phyloP scores from a whole-genome alignment of 2,888 invertebrate genomes.

The Netelia melanura region DNA sequence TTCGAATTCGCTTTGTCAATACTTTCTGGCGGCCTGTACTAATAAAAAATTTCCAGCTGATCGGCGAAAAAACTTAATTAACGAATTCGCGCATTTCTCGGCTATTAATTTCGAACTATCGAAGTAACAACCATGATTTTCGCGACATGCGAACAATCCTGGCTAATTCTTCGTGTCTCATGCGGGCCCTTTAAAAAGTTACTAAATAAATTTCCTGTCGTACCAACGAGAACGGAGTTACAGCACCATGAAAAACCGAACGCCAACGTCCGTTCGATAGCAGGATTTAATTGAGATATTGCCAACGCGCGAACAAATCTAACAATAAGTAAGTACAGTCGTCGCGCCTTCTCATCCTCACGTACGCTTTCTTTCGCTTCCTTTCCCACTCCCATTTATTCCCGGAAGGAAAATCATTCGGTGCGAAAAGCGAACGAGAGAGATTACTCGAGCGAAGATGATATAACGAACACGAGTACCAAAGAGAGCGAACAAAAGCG shows the following conservation, averaged over 20 bases:
- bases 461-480: conserved; percentile 24
- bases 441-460: conserved; percentile 8
- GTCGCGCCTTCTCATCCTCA: conserved; percentile 8
- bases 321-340: background rate
- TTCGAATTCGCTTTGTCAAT: no score
- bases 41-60: no score
- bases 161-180: no score
- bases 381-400: background rate
- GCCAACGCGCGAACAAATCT: conserved; percentile 33
- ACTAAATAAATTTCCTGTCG: no score
- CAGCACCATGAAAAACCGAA: background rate
- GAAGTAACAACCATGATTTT: no score
- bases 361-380: background rate
- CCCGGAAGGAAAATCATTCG: conserved; percentile 55
- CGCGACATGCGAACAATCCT: no score
- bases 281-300: conserved; percentile 65
- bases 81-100: no score
- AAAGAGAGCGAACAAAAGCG: conserved; percentile 15
- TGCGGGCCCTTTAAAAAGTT: no score
- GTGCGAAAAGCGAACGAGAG: conserved; percentile 16
- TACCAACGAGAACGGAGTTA: background rate
- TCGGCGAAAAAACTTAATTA: no score
- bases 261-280: conserved; percentile 29
- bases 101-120: no score
- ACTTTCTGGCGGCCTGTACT: no score